A percentile compares a stretch with the other conserved stretches of the same genome.
phyloP scores from a whole-genome alignment of 2,888 invertebrate species.

The Itoplectis maculator region DNA sequence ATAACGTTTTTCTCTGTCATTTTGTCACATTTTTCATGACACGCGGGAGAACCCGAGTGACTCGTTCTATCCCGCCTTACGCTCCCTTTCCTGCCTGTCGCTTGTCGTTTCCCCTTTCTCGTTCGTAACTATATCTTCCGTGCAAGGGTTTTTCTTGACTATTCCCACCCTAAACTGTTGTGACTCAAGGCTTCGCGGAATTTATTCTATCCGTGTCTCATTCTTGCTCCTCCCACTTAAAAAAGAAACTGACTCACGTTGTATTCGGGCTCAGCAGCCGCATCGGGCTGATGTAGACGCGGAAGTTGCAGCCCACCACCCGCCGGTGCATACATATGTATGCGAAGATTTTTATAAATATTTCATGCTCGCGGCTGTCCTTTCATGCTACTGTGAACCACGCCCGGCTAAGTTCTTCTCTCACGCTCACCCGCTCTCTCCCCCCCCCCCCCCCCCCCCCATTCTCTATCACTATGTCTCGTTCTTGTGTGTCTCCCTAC shows the following conservation, averaged over 20 bases:
- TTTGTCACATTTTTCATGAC: background rate
- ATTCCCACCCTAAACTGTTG: background rate
- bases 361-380: constrained; percentile 67
- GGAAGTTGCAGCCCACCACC: constrained; percentile 34
- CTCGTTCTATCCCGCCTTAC: background rate
- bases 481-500: background rate
- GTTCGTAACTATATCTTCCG: background rate
- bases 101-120: constrained; percentile 9
- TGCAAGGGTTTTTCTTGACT: constrained; percentile 8
- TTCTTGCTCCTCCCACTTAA: background rate
- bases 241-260: constrained; percentile 20
- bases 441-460: background rate
- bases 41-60: background rate
- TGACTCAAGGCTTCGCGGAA: background rate
- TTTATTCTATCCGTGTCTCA: constrained; percentile 6
- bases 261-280: constrained; percentile 25
- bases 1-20: constrained; percentile 13
- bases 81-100: constrained; percentile 5
- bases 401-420: constrained; percentile 9
- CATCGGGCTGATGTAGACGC: constrained; percentile 7
- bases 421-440: background rate
- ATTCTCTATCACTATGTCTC: no score
- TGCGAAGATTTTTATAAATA: constrained; percentile 69
- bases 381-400: constrained; percentile 20
- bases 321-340: constrained; percentile 67